Conservation (phyloP, 2,888 invertebrate species). For the Lysandra bellargus region DNA sequence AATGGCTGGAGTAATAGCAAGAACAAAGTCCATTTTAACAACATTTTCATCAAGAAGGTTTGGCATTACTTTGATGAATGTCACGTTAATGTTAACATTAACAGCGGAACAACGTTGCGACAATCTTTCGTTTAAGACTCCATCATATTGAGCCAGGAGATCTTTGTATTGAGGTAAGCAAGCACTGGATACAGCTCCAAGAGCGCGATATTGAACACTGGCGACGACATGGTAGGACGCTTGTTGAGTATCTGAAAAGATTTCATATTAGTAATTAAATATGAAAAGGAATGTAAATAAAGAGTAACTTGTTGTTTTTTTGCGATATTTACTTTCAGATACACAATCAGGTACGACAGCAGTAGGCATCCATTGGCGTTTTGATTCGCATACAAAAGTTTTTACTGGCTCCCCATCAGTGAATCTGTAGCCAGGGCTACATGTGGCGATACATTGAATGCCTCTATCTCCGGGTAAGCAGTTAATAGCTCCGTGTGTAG, state of each 20-base stretch:
- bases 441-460: conserved; percentile 93
- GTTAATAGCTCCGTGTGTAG: conserved; percentile 93
- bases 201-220: conserved; percentile 91
- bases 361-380: conserved; percentile 91
- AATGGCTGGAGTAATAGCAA: conserved; percentile 92
- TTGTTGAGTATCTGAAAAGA: conserved; percentile 89
- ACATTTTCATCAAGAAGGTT: conserved; percentile 91
- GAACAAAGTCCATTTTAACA: conserved; percentile 92
- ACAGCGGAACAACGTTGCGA: conserved; percentile 96
- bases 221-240: conserved; percentile 96
- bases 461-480: conserved; percentile 91
- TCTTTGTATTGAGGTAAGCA: conserved; percentile 94
- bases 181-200: conserved; percentile 91
- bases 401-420: conserved; percentile 94
- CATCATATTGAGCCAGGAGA: conserved; percentile 89
- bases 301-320: not conserved
- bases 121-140: conserved; percentile 88
- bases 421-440: conserved; percentile 92
- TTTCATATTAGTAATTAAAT: not conserved
- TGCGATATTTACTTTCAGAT: conserved; percentile 87
- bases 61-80: conserved; percentile 91
- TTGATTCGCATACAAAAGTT: conserved; percentile 91
- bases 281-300: not conserved
- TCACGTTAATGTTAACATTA: conserved; percentile 96
- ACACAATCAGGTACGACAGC: conserved; percentile 97